Conservation (phyloP, 53 echinoderm and acorn worm species). For the Echinometra lucunter region DNA sequence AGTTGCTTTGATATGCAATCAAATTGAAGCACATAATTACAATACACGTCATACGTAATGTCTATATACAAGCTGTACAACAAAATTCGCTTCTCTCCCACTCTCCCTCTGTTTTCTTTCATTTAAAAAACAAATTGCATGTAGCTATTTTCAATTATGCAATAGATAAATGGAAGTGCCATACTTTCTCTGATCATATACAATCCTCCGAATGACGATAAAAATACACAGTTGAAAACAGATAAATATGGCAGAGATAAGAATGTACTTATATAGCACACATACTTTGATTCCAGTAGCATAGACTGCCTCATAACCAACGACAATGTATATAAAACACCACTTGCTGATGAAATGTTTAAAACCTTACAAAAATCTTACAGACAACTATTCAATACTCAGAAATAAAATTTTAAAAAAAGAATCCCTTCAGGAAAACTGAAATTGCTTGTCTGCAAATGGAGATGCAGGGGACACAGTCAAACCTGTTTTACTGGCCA, state of each 20-base stretch:
- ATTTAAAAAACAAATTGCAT: slow-evolving; percentile 24
- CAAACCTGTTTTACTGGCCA: too few species aligned
- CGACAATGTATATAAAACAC: neutral
- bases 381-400: neutral
- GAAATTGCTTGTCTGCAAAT: neutral
- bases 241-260: neutral
- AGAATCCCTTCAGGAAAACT: neutral
- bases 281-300: neutral
- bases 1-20: slow-evolving; percentile 60
- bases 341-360: neutral
- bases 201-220: slow-evolving; percentile 14
- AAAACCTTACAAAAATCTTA: neutral
- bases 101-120: slow-evolving; percentile 15
- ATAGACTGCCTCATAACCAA: neutral
- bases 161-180: slow-evolving; percentile 6
- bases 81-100: neutral
- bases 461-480: neutral
- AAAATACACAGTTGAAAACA: slow-evolving; percentile 11
- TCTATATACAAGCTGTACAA: slow-evolving; percentile 59
- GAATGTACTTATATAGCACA: neutral
- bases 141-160: slow-evolving; percentile 13
- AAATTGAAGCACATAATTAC: slow-evolving; percentile 42
- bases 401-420: neutral
- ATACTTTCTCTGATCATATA: neutral
- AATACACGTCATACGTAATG: slow-evolving; percentile 4